Evolutionary conservation across 2,888 invertebrate species (phyloP).

Genomic region (Limenitis camilla): DNA sequence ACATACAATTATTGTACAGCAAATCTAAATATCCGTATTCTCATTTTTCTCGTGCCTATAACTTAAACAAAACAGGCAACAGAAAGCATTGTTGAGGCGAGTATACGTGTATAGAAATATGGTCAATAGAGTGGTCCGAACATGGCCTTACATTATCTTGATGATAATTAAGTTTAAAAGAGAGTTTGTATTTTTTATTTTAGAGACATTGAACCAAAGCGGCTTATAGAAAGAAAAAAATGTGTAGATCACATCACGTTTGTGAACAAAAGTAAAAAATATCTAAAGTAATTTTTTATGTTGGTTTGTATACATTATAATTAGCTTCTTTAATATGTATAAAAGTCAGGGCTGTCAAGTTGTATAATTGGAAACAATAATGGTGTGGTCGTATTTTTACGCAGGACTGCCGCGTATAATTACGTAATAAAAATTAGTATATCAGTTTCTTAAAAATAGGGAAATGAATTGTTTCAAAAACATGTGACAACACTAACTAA

Average conservation of each 20-base stretch:
- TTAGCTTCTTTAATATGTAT: too few species aligned
- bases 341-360: too few species aligned
- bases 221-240: slow-evolving; percentile 4
- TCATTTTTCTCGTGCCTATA: neutral
- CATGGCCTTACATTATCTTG: slow-evolving; percentile 6
- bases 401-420: too few species aligned
- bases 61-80: neutral
- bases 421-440: too few species aligned
- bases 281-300: too few species aligned
- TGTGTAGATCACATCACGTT: slow-evolving; percentile 1
- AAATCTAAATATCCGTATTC: neutral
- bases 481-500: too few species aligned
- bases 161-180: slow-evolving; percentile 10
- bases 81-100: neutral
- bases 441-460: too few species aligned
- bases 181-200: slow-evolving; percentile 1
- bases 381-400: too few species aligned
- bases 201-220: slow-evolving; percentile 5
- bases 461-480: too few species aligned
- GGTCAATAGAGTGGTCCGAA: slow-evolving; percentile 3
- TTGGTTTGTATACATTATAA: too few species aligned
- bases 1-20: too few species aligned
- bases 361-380: too few species aligned
- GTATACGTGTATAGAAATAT: neutral
- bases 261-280: slow-evolving; percentile 3